Evolutionary conservation across 92 coral and sea anemone genomes (phyloP), one percentile per base, ranked within the genome.

Genomic region (Hydrozoanthus gracilis): DNA sequence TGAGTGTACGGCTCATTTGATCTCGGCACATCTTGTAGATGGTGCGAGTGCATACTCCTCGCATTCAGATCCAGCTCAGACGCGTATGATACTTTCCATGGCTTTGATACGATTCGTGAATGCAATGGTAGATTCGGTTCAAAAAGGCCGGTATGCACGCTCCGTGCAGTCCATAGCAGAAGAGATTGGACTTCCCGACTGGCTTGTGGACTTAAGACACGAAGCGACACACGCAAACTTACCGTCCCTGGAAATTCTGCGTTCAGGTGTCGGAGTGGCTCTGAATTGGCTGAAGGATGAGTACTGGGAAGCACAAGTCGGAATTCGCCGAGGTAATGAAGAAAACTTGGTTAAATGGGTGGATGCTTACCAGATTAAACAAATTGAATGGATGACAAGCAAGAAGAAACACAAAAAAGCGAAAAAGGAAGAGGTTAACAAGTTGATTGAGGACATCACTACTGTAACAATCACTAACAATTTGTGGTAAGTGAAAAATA

Each of bases 131-230:
- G 99, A 96, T 83, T 84, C 79, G 83, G 89, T 86, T 68, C 99
- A 96, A 79, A 96, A 92, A 68, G 99, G 99, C 51, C 78, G 90
- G 44, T 96, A 91, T 88, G 96, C 99, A 13, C 95, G 99, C 44
- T 91, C 99, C 64, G 98, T 96, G 27, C 99, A 93, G 46, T 88
- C 99, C 39, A 92, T 96, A 66, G 99, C 96, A 14, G 99, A 92
- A 48, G 99, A 96, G 83, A 95, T 96, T 5, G 99, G 99, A 6
- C 87, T 96, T 76, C 99, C 99, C 71, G 96, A 95, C 86, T 96
- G 99, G 99, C 84, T 96, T 8, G 96, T 96, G 62, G 99, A 96
- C 88, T 88, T 95, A 69, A 90, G 99, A 46, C 99, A 96, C 68
- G 96, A 95, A 77, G 96, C 98, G 3, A 95, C 99, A 0, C 99